A percentile compares a stretch with the other conserved stretches of the same genome.
Evolutionary conservation across 2,797 vertebrate genomes (phyloP).

Genomic region (Podargus strigoides): DNA sequence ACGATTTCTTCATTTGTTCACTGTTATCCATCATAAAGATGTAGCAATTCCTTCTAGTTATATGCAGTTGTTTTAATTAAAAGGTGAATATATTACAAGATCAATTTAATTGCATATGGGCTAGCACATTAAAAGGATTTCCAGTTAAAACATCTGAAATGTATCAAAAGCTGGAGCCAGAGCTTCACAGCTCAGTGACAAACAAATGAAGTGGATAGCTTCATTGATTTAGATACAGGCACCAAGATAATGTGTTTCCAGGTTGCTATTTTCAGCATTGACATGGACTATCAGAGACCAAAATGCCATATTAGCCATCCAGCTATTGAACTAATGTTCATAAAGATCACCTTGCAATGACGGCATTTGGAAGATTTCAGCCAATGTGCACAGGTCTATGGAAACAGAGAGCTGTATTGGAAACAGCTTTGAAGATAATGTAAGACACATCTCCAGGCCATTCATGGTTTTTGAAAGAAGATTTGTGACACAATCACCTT

Average conservation of each 20-base stretch:
- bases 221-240: neutral
- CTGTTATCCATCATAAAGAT: neutral
- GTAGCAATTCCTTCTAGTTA: neutral
- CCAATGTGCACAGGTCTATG: neutral
- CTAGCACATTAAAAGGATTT: constrained; percentile 32
- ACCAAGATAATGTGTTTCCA: constrained; percentile 19
- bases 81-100: neutral
- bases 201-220: constrained; percentile 51
- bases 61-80: neutral
- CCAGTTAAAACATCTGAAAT: constrained; percentile 18
- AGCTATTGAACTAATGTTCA: neutral
- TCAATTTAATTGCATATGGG: neutral
- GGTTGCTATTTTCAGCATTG: constrained; percentile 50
- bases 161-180: neutral
- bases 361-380: neutral
- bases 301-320: neutral
- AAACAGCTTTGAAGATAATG: neutral
- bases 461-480: neutral
- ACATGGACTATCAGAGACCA: neutral
- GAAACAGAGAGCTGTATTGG: neutral
- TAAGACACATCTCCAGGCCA: neutral
- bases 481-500: neutral
- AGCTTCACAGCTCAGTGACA: constrained; percentile 45
- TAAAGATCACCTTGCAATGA: neutral
- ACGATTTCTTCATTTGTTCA: neutral